Evolutionary conservation across 2,888 invertebrate species (phyloP), one percentile per base, ranked within the genome.

Genomic region (Augochlorella aurata): DNA sequence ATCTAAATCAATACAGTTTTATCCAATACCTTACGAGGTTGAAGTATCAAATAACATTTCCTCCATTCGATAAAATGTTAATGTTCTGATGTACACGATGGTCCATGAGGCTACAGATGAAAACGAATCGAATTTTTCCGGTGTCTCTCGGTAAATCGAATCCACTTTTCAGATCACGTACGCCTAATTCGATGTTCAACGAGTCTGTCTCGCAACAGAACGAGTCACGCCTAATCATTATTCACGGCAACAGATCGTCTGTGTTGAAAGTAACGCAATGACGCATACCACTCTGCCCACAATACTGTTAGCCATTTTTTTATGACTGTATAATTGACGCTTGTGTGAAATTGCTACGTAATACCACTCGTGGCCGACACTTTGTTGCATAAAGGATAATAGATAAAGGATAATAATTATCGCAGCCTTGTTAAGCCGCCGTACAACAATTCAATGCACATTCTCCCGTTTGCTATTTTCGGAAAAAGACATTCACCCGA

Each of bases 161-260:
- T 61, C 12, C 16, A 29, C 16, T 2, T 61, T 61, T 29, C 61
- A 29, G 61, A 21, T 38, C 72, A 74, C 69, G 75, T 69, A 49
- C 44, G 14, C 49, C 74, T 79, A 75, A 80, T 74, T 52, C 74
- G 71, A 77, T 77, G 71, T 77, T 67, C 70, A 69, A 72, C 67
- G 70, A 52, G 54, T 58, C 71, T 47, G 58, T 80, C 74, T 49
- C 63, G 72, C 71, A 68, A 44, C n/a, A 49, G n/a, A 74, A 77
- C 65, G 50, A 74, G 72, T 77, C 72, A 49, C 54, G 45, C 38
- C 58, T 80, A 67, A 82, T 83, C 61, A 61, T 61, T 61, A 61
- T 61, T 61, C 61, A 9, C 61, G 29, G 16, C 61, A 9, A 29
- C 16, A 16, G n/a, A 0, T 24, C 29, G 61, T 9, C 3, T 61